phyloP scores from a whole-genome alignment of 35 echinoderm and acorn worm genomes.

The Apostichopus japonicus region DNA sequence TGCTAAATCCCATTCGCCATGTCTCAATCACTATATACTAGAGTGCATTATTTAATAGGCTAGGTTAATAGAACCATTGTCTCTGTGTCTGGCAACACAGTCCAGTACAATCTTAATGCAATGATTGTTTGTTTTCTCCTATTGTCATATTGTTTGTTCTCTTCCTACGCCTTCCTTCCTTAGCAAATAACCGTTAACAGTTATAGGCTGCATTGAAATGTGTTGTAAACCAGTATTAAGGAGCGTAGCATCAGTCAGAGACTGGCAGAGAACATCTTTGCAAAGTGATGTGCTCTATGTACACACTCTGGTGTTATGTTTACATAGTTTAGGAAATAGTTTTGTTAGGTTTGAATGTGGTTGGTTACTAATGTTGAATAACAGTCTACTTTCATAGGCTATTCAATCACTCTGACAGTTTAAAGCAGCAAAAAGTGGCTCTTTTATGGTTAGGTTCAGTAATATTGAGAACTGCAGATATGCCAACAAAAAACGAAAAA shows the following conservation, averaged over 20 bases:
- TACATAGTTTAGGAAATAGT: neutral
- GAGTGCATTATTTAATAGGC: neutral
- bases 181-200: neutral
- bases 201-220: neutral
- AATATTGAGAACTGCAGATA: too few relatives aligned
- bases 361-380: neutral
- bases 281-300: neutral
- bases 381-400: neutral
- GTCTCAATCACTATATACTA: neutral
- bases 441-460: too few relatives aligned
- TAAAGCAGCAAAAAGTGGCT: too few relatives aligned
- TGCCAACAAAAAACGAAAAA: too few relatives aligned
- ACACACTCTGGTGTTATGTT: neutral
- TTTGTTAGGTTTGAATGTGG: neutral
- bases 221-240: neutral
- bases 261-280: neutral
- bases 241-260: neutral
- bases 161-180: neutral
- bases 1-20: neutral
- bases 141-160: slow-evolving; percentile 23
- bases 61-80: neutral
- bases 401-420: too few relatives aligned
- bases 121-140: neutral
- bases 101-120: neutral
- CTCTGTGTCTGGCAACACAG: neutral